Percentiles rank a stretch among this genome's conserved stretches.
phyloP scores from a whole-genome alignment of 2,113 vertebrate species.

The Crocuta crocuta region DNA sequence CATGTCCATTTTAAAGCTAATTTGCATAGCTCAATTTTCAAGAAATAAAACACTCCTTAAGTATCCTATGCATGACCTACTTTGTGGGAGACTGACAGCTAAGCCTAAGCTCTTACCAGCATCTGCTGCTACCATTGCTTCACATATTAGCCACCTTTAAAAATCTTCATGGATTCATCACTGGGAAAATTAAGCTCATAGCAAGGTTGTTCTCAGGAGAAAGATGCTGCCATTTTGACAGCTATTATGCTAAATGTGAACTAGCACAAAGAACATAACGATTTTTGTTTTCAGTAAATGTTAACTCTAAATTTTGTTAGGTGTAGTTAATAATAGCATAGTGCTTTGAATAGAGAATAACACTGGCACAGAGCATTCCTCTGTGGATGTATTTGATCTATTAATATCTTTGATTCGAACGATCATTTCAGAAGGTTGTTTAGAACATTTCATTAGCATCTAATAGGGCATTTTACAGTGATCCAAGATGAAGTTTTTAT shows the following conservation, averaged over 20 bases:
- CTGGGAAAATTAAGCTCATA: neutral
- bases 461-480: neutral
- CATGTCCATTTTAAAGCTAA: neutral
- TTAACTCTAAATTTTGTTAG: slow-evolving; percentile 66
- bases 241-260: slow-evolving; percentile 53
- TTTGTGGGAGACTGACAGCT: neutral
- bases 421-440: slow-evolving; percentile 56
- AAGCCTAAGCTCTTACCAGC: neutral
- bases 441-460: slow-evolving; percentile 51
- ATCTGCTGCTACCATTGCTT: neutral
- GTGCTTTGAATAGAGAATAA: slow-evolving; percentile 56
- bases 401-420: slow-evolving; percentile 61
- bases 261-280: slow-evolving; percentile 33
- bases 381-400: neutral
- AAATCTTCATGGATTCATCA: slow-evolving; percentile 24
- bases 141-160: neutral
- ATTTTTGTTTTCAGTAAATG: slow-evolving; percentile 77
- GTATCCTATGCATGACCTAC: neutral
- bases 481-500: slow-evolving; percentile 49
- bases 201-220: neutral
- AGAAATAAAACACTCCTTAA: neutral
- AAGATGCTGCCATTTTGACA: slow-evolving; percentile 37
- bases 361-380: neutral
- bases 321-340: slow-evolving; percentile 50
- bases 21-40: neutral